Evolutionary conservation across 2,797 vertebrate species (phyloP).

Genomic region (Ptychobarbus kaznakovi): DNA sequence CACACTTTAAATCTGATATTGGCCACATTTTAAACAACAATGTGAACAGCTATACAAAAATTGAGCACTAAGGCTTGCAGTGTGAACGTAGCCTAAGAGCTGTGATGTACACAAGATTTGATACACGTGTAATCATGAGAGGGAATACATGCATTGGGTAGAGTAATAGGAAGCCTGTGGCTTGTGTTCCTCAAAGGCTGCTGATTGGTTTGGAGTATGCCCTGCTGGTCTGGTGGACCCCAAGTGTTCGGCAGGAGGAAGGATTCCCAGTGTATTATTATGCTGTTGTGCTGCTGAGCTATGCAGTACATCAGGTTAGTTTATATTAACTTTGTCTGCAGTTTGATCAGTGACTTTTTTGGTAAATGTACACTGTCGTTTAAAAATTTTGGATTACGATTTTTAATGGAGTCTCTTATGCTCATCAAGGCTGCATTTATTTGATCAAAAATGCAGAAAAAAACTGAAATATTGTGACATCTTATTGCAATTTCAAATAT

Average conservation of each 20-base stretch:
- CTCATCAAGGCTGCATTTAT: background rate
- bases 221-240: slow-evolving; percentile 95
- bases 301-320: slow-evolving; percentile 92
- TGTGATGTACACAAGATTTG: background rate
- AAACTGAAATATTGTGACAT: no score
- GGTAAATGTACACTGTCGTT: background rate
- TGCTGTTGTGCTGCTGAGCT: slow-evolving; percentile 86
- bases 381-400: background rate
- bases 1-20: no score
- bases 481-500: background rate
- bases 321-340: background rate
- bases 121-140: background rate
- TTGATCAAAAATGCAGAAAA: background rate
- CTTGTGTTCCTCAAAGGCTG: slow-evolving; percentile 76
- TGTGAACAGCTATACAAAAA: no score
- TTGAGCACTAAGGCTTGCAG: no score
- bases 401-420: background rate
- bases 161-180: slow-evolving; percentile 3
- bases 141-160: background rate
- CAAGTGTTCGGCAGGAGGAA: slow-evolving; percentile 86
- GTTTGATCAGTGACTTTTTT: background rate
- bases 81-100: no score
- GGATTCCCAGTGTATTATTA: slow-evolving; percentile 94
- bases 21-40: no score
- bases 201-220: slow-evolving; percentile 91